Base-by-base conservation (phyloP, 2,888 invertebrate genomes). In the Nysson spinosus region DNA sequence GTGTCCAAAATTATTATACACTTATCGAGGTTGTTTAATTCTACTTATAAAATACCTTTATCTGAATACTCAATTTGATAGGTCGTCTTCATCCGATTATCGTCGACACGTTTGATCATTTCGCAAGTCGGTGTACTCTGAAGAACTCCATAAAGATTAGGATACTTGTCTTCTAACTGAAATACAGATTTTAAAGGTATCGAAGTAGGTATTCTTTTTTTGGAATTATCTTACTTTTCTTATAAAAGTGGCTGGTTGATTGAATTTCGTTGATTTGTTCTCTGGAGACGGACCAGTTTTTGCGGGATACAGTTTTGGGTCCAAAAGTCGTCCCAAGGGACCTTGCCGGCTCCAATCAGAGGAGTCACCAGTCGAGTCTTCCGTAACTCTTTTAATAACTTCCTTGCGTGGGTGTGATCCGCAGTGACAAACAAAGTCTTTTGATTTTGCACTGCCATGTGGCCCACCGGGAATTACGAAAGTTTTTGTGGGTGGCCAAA, bases 81-180 rank as follows among this genome's bases (percentile, higher is more conserved):
- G 0, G 92, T 92, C 1, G 77, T 73, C 39, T 44, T 80, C 67
- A 91, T 87, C 22, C 92, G 85, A 75, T 92, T 92, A 4, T 88
- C 85, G 78, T 92, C 91, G 17, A 92, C 90, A n/a, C 87, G 49
- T 58, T 90, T 89, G 54, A 90, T 89, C 39, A 91, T 81, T 22
- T 81, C 78, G 46, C 91, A 91, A 1, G 90, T 88, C 0, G 90
- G 89, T 17, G 90, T 89, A 39, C 89, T 90, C 78, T 90, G 89
- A 37, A 92, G 80, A 46, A 91, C 89, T 83, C 91, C 91, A 83
- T 91, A 91, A 74, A 92, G 89, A 88, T 90, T 90, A 22, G 92
- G 92, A 80, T 91, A 91, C 75, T 92, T 91, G 30, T 90, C 89
- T 85, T 91, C 89, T 16, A 92, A 83, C 91, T 92, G 81, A 35